Base-by-base conservation (phyloP, 2,888 invertebrate genomes). In the Chelonus formosanus region DNA sequence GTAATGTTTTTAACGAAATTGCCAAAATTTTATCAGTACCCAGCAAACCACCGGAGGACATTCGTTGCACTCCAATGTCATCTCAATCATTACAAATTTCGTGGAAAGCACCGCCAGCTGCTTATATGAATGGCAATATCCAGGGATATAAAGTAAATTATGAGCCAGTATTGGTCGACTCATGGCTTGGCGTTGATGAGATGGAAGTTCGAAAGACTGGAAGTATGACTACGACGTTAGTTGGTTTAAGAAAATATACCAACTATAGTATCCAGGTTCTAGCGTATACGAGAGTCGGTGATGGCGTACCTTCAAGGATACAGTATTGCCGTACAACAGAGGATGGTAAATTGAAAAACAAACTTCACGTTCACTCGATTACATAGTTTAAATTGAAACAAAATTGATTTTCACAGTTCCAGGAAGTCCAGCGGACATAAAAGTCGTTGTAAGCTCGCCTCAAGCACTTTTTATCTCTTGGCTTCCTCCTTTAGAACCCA, bases 221-320 rank as follows among this genome's bases (percentile, higher is more conserved):
- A 32, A 90, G 90, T 0, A 83, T 91, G 66, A 91, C 90, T 45
- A 89, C 90, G 1, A 90, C 92, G 60, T 85, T 93, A 36, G 89
- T 90, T 0, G 89, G 90, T 3, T 85, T 94, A 68, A 87, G 90
- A 76, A 92, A 91, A 78, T 93, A 88, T 81, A 91, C 93, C 43
- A 94, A 94, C 84, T 94, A 94, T 83, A 93, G 92, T 78, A 87
- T 94, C 68, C 92, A 92, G 84, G 91, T 94, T 6, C 80, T 92
- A 76, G 92, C 93, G 0, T 92, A 88, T 81, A 94, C 93, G 0
- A 87, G 92, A 78, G 90, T 92, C 75, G 94, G 94, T 0, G 92
- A 93, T 78, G 93, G 93, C 3, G 87, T 89, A 4, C 83, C 90
- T 65, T 90, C 92, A 44, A 85, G 87, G 68, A 88, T 91, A 0